Base-by-base conservation (phyloP, 2,888 invertebrate species). In the Augiades crinisus region DNA sequence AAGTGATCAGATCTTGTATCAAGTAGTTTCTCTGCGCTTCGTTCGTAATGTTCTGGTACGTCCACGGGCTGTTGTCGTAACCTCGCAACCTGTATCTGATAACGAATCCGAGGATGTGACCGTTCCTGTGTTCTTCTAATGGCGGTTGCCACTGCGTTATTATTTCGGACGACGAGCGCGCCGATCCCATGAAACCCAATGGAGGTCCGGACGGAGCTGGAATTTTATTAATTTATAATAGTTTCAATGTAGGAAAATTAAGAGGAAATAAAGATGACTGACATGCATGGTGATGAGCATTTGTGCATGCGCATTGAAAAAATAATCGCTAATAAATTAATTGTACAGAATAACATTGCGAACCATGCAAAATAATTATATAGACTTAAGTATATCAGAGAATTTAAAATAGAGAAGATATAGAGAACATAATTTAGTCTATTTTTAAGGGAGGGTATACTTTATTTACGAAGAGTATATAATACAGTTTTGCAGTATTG, bases 91-190 rank as follows among this genome's bases (percentile, higher is more conserved):
- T 93, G 81, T 98, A 99, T 53, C 97, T 92, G 54, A 99, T 94
- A 14, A 97, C 94, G 74, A 98, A 99, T 12, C 99, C 99, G 8
- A 97, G 83, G 60, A 99, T 96, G 72, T 96, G 95, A 0, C 99
- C 99, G 74, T 99, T 99, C 65, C 97, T 93, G 69, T 98, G 96
- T 72, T 98, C 97, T 70, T 98, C 97, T 5, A 96, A 87, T 0
- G 99, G 99, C 17, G 97, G 96, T 74, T 97, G 97, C 99, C 99
- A 99, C 72, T 98, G 98, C 0, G 98, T 96, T 67, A 98, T 97
- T 55, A 99, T 98, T 81, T 98, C 97, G 0, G 97, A 96, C 7
- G 97, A 95, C 8, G 98, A 97, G 54, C 98, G 92, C 0, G 99
- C 97, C 0, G 97, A 97, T 3, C 98, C 99, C 63, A 97, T 98